These are phyloP conservation scores for Dendrocopos noguchii DNA, from an alignment of 2,113 vertebrate species.

Conservation along the genomic window DNA sequence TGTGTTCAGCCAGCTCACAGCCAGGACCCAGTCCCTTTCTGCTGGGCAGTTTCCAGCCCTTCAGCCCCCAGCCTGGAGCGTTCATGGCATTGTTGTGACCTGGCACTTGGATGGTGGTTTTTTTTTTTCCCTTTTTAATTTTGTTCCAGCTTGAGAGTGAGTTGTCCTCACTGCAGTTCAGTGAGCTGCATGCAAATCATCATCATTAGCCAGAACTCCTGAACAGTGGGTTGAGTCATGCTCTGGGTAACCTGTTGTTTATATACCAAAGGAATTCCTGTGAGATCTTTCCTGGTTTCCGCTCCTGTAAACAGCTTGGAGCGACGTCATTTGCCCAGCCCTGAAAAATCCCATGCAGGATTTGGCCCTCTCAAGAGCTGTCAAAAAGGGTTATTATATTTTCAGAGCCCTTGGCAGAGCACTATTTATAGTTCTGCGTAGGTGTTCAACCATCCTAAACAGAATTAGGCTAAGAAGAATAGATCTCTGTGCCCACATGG, in stretches of 20 bases:
- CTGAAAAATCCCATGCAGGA: not conserved
- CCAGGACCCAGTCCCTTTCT: too few relatives aligned
- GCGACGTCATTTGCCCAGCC: not conserved
- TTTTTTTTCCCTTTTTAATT: too few relatives aligned
- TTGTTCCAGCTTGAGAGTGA: not conserved
- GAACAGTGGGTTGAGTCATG: not conserved
- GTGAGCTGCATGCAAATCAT: not conserved
- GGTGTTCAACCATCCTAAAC: not conserved
- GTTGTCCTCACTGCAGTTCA: not conserved
- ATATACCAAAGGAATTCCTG: not conserved
- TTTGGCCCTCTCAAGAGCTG: not conserved
- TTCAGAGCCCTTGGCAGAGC: not conserved
- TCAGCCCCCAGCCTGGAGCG: too few relatives aligned
- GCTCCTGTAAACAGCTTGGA: not conserved
- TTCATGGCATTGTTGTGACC: too few relatives aligned
- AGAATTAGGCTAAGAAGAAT: not conserved
- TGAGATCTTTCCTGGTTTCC: not conserved
- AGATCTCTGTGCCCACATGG: not conserved
- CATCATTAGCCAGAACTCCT: not conserved
- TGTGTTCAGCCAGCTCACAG: too few relatives aligned
- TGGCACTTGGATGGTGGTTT: too few relatives aligned
- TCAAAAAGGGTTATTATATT: not conserved
- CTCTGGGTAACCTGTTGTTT: not conserved
- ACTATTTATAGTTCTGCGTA: not conserved
- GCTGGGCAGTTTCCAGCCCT: too few relatives aligned